Evolutionary conservation across 1,140 invertebrate genomes (phyloP), one percentile per base, ranked within the genome.

Genomic region (Cherax destructor): DNA sequence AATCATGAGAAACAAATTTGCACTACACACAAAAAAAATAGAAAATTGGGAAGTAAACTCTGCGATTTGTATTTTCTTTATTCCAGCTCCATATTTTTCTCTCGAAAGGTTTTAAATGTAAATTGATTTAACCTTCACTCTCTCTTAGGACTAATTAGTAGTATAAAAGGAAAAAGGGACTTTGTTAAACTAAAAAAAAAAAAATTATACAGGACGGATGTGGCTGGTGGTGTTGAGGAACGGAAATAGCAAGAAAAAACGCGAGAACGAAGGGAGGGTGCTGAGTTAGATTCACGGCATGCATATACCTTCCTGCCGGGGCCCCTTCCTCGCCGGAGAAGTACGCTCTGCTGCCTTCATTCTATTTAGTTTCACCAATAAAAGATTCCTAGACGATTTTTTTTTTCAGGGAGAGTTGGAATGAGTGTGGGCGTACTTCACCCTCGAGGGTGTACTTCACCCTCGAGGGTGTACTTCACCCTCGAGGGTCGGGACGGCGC

Each of bases 251-350:
- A 56, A 72, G 13, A 69, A 80, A 0, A 80, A 81, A 65, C 78
- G 49, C 79, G 56, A 52, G 56, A 87, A 87, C 85, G 85, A 79
- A 89, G 83, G 49, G 81, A 83, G 65, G 79, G 87, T 89, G 87
- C 87, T 83, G 78, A 24, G 77, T 79, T 50, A 83, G 41, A 65
- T n/a, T 59, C 79, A 89, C 87, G 79, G 69, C 79, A 83, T 83
- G 80, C 79, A 89, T 16, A 88, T 49, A 69, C 52, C 52, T 83
- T 89, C 79, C 52, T 56, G 80, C 69, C 87, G 50, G 52, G 21
- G 41, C 61, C 11, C 61, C 61, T 18, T 65, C 61, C 16, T 65
- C 61, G 30, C 30, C 2, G 30, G 30, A 41, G 30, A 41, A 41
- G 30, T 41, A 41, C 30, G 30, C 30, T 41, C 30, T 41, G 30